Conservation (phyloP, 2,113 vertebrate species). For the Alethe diademata region DNA sequence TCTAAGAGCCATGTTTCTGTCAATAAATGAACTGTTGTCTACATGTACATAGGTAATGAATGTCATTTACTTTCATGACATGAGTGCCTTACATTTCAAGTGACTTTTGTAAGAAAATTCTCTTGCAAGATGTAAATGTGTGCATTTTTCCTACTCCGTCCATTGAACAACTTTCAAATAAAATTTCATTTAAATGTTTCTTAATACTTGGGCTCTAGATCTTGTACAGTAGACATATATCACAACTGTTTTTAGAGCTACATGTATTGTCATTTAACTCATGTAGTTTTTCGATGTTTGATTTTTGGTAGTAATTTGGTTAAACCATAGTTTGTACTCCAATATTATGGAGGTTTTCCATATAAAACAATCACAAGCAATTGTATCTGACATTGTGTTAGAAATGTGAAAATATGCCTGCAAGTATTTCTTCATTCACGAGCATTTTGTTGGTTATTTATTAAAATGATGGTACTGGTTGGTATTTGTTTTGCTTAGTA, state of each 20-base stretch:
- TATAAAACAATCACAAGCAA: not conserved
- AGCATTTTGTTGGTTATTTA: not conserved
- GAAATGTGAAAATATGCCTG: not conserved
- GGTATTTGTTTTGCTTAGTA: not conserved
- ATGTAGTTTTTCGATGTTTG: not conserved
- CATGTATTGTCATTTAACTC: not conserved
- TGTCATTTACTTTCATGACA: not conserved
- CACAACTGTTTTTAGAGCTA: not conserved
- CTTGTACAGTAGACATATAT: not conserved
- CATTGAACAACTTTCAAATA: not conserved
- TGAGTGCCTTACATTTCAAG: not conserved
- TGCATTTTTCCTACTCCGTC: not conserved
- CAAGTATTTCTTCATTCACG: not conserved
- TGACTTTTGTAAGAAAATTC: not conserved
- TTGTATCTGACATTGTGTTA: not conserved
- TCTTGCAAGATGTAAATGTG: not conserved
- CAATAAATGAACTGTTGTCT: not conserved
- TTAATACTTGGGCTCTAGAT: not conserved
- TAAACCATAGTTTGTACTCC: not conserved
- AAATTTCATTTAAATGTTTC: not conserved
- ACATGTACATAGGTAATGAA: fast-evolving
- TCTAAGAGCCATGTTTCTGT: not conserved
- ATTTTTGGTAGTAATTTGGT: not conserved
- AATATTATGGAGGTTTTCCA: not conserved
- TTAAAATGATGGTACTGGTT: not conserved